Base-by-base conservation (phyloP, 2,797 vertebrate species). In the Ciconia nigra region DNA sequence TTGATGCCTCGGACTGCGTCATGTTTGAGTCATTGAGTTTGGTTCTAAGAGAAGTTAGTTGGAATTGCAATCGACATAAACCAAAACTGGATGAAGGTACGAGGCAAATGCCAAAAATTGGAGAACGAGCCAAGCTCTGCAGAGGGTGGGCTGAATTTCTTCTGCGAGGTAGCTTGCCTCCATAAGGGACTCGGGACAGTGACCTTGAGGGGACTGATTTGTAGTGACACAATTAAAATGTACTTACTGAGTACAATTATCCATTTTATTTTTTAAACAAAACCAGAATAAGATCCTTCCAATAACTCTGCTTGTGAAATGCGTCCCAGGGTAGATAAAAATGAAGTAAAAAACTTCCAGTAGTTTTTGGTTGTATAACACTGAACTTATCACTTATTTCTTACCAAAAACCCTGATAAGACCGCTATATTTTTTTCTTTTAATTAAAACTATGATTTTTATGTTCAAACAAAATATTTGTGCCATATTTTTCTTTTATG, bases 381-480 rank as follows among this genome's bases (percentile, higher is more conserved):
- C 73, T n/a, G 47, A 88, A 39, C 0, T 15, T 46, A 82, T 62
- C 41, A 4, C 89, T 95, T 92, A 67, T 51, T 96, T 70, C 90
- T 82, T 95, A 92, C 96, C 95, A 82, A 80, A 47, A 66, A 1
- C 65, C 66, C 46, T 29, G 93, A 90, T 97, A 96, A 96, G 87
- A 81, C 87, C 63, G 59, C 70, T 70, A 16, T 83, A 61, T 94
- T 83, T 96, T 89, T 90, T 87, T 33, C 89, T 95, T 95, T 96
- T 97, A 97, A 97, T 96, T 96, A 96, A 96, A 96, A 29, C 4
- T 2, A 14, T 77, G 51, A 39, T 87, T 97, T 96, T 92, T 92
- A 89, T 90, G 86, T 76, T 70, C 59, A 52, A 81, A 81, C 57
- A 24, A 83, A 85, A 71, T 69, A 71, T 8, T 2, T 26, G 33